Evolutionary conservation across 2,113 vertebrate genomes (phyloP), one percentile per base, ranked within the genome.

Genomic region (Saccopteryx bilineata): DNA sequence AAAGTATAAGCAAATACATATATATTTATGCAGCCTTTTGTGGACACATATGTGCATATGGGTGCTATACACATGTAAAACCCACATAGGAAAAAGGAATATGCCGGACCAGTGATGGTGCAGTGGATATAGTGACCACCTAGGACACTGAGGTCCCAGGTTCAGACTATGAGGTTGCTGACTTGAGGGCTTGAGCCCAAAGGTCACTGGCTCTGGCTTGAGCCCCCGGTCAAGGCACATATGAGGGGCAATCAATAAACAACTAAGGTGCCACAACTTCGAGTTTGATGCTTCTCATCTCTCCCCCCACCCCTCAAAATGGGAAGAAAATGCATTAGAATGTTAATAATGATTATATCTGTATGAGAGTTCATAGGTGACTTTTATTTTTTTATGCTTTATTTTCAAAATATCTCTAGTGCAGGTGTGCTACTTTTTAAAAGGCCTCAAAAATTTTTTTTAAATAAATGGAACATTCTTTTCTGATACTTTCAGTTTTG

Each of bases 401-500:
- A 82, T 82, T 90, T 94, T 89, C 28, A 50, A 61, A 91, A 60
- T 72, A 48, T 78, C 56, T 96, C 11, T 5, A 76, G 50, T 68
- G 24, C 1, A 66, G 6, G 63, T 33, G n/a, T 74, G 48, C 78
- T 92, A 65, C 31, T 89, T 23, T 75, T 85, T 85, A 89, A 39
- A 39, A 39, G 39, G 39, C 39, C 39, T 39, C 39, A 39, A 39
- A 39, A 39, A 39, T n/a, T n/a, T n/a, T 39, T 74, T 69, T 14
- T 26, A 50, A 66, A 54, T 80, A 93, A 85, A 71, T 17, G 1
- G 90, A 60, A 46, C 60, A 89, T 19, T 89, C 46, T 65, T 90
- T 92, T 92, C 61, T 91, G 72, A 83, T 21, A 86, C 39, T 92
- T 93, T 86, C 24, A 86, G 13, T 58, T 83, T 65, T 74, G 12